Percentiles rank a stretch among this genome's conserved stretches.
These are phyloP conservation scores for Ridgeia piscesae DNA, from an alignment of 1,140 invertebrate genomes.

Conservation along the genomic window DNA sequence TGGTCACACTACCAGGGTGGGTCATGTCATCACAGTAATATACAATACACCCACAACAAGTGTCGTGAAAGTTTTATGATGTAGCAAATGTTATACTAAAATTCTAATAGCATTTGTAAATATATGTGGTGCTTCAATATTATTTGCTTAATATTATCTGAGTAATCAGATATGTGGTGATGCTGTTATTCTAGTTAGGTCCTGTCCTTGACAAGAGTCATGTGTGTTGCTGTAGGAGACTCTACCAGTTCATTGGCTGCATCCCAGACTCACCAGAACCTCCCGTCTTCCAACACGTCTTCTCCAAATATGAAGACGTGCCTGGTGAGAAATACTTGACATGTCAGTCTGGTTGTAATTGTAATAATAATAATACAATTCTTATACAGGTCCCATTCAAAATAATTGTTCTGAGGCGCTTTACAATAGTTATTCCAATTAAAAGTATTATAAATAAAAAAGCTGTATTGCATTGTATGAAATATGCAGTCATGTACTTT, in stretches of 20 bases:
- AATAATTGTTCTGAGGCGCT: no score
- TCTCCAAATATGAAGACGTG: conserved; percentile 76
- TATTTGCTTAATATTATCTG: background rate
- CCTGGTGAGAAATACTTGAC: conserved; percentile 62
- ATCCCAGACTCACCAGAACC: conserved; percentile 73
- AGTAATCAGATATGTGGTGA: background rate
- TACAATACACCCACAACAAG: background rate
- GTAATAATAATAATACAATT: no score
- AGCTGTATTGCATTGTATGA: no score
- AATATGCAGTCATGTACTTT: no score
- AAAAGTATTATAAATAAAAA: no score
- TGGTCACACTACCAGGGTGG: conserved; percentile 76
- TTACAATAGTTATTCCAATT: no score
- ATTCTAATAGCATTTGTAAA: background rate
- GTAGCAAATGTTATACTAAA: background rate
- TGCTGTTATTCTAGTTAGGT: background rate
- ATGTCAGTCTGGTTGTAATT: background rate
- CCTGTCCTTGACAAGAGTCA: background rate
- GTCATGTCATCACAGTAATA: conserved; percentile 1
- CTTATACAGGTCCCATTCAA: no score
- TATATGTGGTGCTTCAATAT: background rate
- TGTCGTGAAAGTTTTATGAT: no score
- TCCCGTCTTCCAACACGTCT: conserved; percentile 78
- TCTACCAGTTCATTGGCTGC: conserved; percentile 84
- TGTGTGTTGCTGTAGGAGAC: conserved; percentile 55